Evolutionary conservation across 2,797 vertebrate species (phyloP), one percentile per base, ranked within the genome.

Genomic region (Acrossocheilus fasciatus): DNA sequence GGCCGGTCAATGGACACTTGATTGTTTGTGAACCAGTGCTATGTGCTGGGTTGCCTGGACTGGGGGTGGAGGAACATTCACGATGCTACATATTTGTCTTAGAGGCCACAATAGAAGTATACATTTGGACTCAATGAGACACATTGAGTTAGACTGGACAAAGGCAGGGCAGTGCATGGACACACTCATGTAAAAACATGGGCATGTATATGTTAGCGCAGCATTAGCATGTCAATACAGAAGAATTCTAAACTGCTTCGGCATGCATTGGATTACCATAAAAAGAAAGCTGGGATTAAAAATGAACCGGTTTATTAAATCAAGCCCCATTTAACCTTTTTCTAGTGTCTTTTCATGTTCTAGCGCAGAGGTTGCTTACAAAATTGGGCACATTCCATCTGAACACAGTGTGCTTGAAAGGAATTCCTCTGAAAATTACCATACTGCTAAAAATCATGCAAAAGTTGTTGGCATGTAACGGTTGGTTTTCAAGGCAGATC

Each of bases 1-100:
- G 74, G 72, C 86, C 82, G 88, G 80, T 90, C 86, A 90, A 90
- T 90, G 89, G 89, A 91, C 91, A 91, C 89, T 90, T 81, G 88
- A 91, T 91, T 91, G 91, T 91, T 90, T 84, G 54, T 87, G 83
- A 76, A 86, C 36, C 83, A 83, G 82, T 57, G 80, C 74, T 89
- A 86, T 80, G 85, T 81, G 83, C 86, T 78, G 82, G 66, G 34
- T 54, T 78, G 79, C 74, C 66, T 70, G 62, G 36, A 86, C 86
- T 88, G 89, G 85, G 85, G 87, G 89, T 73, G 80, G 88, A 85
- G 50, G 66, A 85, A 79, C 87, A 89, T 89, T 86, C 85, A 85
- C 78, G 54, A 86, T 66, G 80, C 85, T 66, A 76, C 90, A 89
- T 90, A 90, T 90, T 89, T 89, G 86, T 87, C 89, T 79, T 66